Conservation (phyloP, 2,113 vertebrate species). For the Theropithecus gelada region DNA sequence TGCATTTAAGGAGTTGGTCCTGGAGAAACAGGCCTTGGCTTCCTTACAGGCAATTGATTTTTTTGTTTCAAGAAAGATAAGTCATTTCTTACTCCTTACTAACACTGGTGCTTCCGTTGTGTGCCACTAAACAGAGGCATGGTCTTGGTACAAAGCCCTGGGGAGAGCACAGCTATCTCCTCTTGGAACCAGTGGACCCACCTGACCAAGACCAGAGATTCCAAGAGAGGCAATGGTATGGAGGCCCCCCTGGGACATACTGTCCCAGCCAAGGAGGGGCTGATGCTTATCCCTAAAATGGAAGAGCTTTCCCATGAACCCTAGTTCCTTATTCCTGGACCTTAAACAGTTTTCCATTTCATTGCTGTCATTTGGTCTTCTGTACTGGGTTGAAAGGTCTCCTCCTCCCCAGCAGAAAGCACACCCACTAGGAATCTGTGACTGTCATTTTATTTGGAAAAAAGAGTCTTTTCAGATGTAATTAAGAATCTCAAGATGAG, state of each 20-base stretch:
- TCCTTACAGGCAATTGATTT: neutral
- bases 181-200: neutral
- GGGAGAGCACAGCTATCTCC: neutral
- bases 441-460: neutral
- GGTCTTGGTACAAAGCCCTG: neutral
- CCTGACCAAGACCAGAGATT: neutral
- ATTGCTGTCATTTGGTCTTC: neutral
- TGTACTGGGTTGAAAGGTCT: neutral
- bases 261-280: neutral
- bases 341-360: neutral
- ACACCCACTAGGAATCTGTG: neutral
- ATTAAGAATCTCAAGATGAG: neutral
- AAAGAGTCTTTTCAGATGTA: neutral
- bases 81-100: neutral
- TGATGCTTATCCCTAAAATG: neutral
- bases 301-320: neutral
- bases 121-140: neutral
- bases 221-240: neutral
- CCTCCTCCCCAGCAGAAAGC: neutral
- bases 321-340: neutral
- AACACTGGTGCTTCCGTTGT: accelerated
- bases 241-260: accelerated
- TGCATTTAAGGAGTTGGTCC: neutral
- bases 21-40: neutral
- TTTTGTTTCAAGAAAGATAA: conserved; percentile 13